Conservation (phyloP, 1,140 invertebrate species). For the Formica exsecta region DNA sequence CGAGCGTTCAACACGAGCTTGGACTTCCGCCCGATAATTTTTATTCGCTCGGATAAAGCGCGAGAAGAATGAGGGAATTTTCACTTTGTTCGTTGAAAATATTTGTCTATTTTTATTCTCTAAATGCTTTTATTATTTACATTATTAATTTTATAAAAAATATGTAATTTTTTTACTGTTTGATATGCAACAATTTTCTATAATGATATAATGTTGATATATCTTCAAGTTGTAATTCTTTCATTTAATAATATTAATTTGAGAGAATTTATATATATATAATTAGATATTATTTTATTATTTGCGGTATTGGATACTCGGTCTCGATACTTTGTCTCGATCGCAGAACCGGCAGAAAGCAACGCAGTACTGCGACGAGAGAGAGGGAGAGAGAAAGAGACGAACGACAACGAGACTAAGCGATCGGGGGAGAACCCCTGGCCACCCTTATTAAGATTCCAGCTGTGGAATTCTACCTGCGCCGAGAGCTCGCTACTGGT, state of each 20-base stretch:
- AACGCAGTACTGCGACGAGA: neutral
- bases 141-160: neutral
- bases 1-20: slow-evolving; percentile 64
- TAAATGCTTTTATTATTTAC: neutral
- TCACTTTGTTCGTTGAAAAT: neutral
- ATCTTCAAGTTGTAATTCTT: neutral
- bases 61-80: neutral
- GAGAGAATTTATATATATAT: neutral
- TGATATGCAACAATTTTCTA: neutral
- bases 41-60: slow-evolving; percentile 58
- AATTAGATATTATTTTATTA: no score
- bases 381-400: neutral
- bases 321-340: neutral
- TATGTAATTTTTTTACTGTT: neutral
- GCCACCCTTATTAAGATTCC: slow-evolving; percentile 86
- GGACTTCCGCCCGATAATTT: slow-evolving; percentile 75
- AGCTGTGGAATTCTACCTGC: slow-evolving; percentile 86
- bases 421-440: slow-evolving; percentile 81
- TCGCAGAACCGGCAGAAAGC: neutral
- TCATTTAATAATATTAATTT: neutral
- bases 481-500: slow-evolving; percentile 84
- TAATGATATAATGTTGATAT: neutral
- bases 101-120: neutral
- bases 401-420: neutral
- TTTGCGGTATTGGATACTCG: neutral